Evolutionary conservation across 1,140 invertebrate species (phyloP), one percentile per base, ranked within the genome.

Genomic region (Sycophila sp.): DNA sequence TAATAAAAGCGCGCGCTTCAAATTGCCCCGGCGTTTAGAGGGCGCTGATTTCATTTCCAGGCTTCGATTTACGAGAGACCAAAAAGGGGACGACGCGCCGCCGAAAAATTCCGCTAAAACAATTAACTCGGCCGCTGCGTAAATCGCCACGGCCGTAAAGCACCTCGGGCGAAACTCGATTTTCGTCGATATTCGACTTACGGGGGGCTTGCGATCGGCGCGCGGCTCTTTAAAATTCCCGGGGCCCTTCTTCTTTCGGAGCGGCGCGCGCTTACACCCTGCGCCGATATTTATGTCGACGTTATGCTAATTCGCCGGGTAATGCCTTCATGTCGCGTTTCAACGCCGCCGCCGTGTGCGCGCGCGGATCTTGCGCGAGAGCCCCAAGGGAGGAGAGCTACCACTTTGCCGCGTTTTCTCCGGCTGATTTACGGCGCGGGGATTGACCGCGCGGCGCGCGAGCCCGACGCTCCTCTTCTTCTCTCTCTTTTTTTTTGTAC

Each of bases 271-370:
- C 59, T 77, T 75, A 76, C 67, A 73, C 68, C 72, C 72, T 59
- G 75, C 75, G 71, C 74, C 78, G 75, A 81, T 82, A 80, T 83
- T 82, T 81, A 81, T 75, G 78, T 69, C 79, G 81, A 79, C 79
- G 76, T 78, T 78, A 78, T 78, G 80, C 76, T 80, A 82, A 79
- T 78, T 80, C 71, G 28, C 69, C 58, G 73, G 71, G 77, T 78
- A 81, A 81, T 77, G 79, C 73, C 77, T 80, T 75, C 76, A 76
- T 79, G 78, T 79, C 77, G 78, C 75, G 76, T 79, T 78, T 81
- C 78, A 81, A 80, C 81, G 76, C 75, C 75, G 74, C 34, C n/a
- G 67, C 66, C 73, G 79, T 80, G 67, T 73, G 69, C 51, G 17
- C 60, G 74, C 71, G 69, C 75, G 68, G 77, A 71, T 73, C 79